A percentile compares a stretch with the other conserved stretches of the same genome.
Conservation (phyloP, 2,888 invertebrate genomes). For the Entomobrya proxima region DNA sequence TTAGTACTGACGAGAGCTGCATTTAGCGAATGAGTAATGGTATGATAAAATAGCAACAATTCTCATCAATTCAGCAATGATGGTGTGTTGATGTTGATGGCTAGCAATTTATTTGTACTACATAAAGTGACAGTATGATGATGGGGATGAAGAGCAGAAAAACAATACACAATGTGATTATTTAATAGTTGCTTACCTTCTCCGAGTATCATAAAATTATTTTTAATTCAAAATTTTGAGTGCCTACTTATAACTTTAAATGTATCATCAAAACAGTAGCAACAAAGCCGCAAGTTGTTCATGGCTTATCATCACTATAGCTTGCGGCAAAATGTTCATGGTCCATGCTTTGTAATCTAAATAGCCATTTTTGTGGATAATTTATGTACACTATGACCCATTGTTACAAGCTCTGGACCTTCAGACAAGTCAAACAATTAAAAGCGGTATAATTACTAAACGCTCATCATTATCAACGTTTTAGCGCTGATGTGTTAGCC, state of each 20-base stretch:
- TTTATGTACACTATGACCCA: no score
- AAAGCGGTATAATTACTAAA: background rate
- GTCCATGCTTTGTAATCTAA: no score
- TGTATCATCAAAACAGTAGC: background rate
- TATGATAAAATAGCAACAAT: conserved; percentile 8
- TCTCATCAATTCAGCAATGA: no score
- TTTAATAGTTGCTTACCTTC: conserved; percentile 24
- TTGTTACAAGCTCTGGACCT: background rate
- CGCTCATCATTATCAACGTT: background rate
- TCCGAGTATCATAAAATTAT: background rate
- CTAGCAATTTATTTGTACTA: background rate
- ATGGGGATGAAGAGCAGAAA: background rate
- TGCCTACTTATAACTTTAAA: no score
- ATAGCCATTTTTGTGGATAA: no score
- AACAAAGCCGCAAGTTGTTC: no score
- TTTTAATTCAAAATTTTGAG: no score
- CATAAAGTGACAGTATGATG: background rate
- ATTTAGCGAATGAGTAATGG: conserved; percentile 32
- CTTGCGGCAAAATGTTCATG: no score
- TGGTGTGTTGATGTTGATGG: background rate
- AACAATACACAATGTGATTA: background rate
- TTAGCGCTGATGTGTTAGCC: background rate
- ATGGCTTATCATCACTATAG: no score
- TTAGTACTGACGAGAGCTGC: background rate
- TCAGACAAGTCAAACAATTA: background rate